A percentile compares a stretch with the other conserved stretches of the same genome.
Conservation (phyloP, 1,140 invertebrate genomes). For the Anastrepha ludens region DNA sequence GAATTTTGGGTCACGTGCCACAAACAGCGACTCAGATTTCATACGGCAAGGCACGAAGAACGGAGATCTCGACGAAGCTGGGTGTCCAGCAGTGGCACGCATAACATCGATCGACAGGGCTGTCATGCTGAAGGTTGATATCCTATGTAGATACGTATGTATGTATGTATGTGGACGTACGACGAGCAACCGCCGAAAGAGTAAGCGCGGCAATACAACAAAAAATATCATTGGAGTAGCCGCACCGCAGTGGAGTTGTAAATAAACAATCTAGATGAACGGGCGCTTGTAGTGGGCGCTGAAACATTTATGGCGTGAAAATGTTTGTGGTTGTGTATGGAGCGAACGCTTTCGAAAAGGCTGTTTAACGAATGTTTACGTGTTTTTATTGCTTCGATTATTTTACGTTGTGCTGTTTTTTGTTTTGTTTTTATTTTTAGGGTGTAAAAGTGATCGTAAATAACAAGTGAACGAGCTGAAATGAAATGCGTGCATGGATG, state of each 20-base stretch:
- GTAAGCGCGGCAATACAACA: neutral
- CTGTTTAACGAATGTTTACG: slow-evolving; percentile 19
- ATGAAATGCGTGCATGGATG: neutral
- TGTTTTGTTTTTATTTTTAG: neutral
- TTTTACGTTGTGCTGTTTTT: neutral
- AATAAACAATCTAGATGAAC: slow-evolving; percentile 25
- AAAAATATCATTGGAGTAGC: neutral
- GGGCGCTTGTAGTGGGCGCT: neutral
- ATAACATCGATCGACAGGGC: no score
- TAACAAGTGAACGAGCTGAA: slow-evolving; percentile 39
- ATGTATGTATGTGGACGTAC: neutral
- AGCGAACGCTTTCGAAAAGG: slow-evolving; percentile 2
- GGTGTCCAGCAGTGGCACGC: neutral
- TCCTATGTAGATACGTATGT: neutral
- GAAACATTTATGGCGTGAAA: slow-evolving; percentile 39
- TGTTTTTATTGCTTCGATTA: slow-evolving; percentile 4
- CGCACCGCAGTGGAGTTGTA: slow-evolving; percentile 8
- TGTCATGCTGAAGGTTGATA: no score
- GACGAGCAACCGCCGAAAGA: neutral
- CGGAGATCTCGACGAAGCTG: neutral
- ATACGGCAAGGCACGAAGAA: neutral
- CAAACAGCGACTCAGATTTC: neutral
- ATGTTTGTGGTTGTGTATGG: neutral
- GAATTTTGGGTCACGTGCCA: slow-evolving; percentile 26
- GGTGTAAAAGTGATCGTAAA: slow-evolving; percentile 28